Evolutionary conservation across 2,113 vertebrate genomes (phyloP), one percentile per base, ranked within the genome.

Genomic region (Acanthochromis polyacanthus): DNA sequence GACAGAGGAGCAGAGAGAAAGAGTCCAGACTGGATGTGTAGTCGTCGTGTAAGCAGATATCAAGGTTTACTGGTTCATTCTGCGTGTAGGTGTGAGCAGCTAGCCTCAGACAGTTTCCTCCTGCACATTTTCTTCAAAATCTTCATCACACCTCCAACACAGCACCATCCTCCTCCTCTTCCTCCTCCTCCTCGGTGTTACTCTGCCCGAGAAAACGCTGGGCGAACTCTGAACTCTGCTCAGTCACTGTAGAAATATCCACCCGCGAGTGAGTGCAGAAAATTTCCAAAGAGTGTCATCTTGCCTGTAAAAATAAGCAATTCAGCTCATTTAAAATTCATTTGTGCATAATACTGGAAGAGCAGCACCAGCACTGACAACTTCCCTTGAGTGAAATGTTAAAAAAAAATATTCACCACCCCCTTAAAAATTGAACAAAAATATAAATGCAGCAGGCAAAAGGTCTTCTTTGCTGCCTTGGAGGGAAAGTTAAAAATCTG

Each of bases 51-150:
- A 71, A 88, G 91, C 78, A 89, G 84, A 77, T 60, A 68, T 83
- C 60, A 75, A 77, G 80, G 81, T 79, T 81, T 85, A 70, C 73
- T 81, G 64, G 61, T 69, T 85, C 43, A 22, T 70, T 68, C 55
- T 36, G 68, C 73, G 82, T 76, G 87, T 84, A 78, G 88, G 90
- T 75, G 89, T 79, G 48, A 83, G 81, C 61, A 81, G 68, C 78
- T 57, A 57, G 73, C 58, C 80, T 83, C 83, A 72, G 50, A 73
- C 17, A 11, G 12, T 28, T 84, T 71, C 28, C 52, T 59, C 65
- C 81, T 76, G 71, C 73, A 56, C 60, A 79, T 7, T 46, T 73
- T 73, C 68, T 59, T 48, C 12, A 73, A 30, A 75, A 68, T 66
- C 50, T 38, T 23, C 20, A 15, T 65, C 68, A 73, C 59, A 70